phyloP scores from a whole-genome alignment of 1,140 invertebrate genomes.

The Drosophila quadrilineata region DNA sequence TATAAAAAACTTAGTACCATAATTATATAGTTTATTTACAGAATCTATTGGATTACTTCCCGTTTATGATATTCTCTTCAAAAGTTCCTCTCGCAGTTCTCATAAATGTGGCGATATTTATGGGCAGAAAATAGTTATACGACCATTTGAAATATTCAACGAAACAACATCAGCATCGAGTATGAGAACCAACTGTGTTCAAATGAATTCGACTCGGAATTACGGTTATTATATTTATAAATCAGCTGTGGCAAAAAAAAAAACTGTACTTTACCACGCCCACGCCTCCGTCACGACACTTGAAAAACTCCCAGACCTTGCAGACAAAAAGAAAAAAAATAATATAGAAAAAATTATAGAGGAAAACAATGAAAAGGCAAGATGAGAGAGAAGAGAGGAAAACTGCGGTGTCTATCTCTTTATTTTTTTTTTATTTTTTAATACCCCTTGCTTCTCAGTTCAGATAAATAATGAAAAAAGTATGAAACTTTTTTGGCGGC shows the following conservation, averaged over 20 bases:
- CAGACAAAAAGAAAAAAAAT: slow-evolving; percentile 6
- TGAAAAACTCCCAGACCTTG: slow-evolving; percentile 45
- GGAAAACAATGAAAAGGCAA: too few species aligned
- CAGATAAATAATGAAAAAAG: slow-evolving; percentile 19
- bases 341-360: too few species aligned
- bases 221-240: slow-evolving; percentile 65
- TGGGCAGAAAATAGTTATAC: slow-evolving; percentile 47
- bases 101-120: too few species aligned
- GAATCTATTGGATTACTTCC: too few species aligned
- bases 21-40: too few species aligned
- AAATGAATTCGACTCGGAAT: slow-evolving; percentile 60
- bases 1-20: too few species aligned
- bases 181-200: slow-evolving; percentile 61
- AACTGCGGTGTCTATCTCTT: too few species aligned
- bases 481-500: slow-evolving; percentile 64
- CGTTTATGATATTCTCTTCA: too few species aligned
- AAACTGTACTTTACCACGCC: slow-evolving; percentile 48
- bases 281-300: slow-evolving; percentile 26
- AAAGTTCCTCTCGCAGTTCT: too few species aligned
- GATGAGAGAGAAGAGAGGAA: too few species aligned
- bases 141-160: slow-evolving; percentile 59
- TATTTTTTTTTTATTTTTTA: slow-evolving; percentile 7
- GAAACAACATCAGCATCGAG: slow-evolving; percentile 31
- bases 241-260: slow-evolving; percentile 47
- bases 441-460: neutral